Base-by-base conservation (phyloP, 2,888 invertebrate genomes). In the Elaeidobius kamerunicus region DNA sequence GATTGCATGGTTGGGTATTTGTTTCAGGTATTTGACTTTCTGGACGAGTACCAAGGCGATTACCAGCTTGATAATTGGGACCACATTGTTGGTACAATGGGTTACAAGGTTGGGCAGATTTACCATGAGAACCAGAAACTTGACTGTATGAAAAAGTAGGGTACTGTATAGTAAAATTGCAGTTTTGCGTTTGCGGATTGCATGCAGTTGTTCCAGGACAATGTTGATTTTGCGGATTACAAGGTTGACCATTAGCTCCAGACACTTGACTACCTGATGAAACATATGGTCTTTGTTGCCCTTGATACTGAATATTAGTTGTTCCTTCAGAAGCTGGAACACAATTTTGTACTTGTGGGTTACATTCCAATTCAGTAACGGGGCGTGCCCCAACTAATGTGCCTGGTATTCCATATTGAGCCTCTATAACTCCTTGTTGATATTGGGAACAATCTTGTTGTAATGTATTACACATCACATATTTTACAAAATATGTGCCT, bases 311-410 rank as follows among this genome's bases (percentile, higher is more conserved):
- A n/a, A n/a, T n/a, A n/a, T n/a, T n/a, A n/a, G n/a, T n/a, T n/a
- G n/a, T n/a, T n/a, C n/a, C n/a, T n/a, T n/a, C n/a, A n/a, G n/a
- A n/a, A n/a, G 27, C 9, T 23, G 28, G 20, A 14, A 19, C 41
- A 19, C 60, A 58, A 51, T 58, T 54, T 40, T 59, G 46, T 30
- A 36, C 42, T 17, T 39, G 41, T 18, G 48, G 52, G 41, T 55
- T 48, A 35, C 56, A 56, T 38, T 28, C 28, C 18, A 3, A 32
- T 12, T 16, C 42, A 11, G 15, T 7, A 3, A 49, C 42, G 15
- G 49, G 42, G 1, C 35, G 36, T 1, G 20, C 36, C 9, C 42
- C 42, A 27, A 14, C 23, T n/a, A 41, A 17, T 12, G 42, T 40
- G 2, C 40, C 46, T 16, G 52, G 23, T 16, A 35, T 15, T 1